Percentiles rank a stretch among this genome's conserved stretches.
These are phyloP conservation scores for Holothuria leucospilota DNA, from an alignment of 53 echinoderm and acorn worm genomes.

Conservation along the genomic window DNA sequence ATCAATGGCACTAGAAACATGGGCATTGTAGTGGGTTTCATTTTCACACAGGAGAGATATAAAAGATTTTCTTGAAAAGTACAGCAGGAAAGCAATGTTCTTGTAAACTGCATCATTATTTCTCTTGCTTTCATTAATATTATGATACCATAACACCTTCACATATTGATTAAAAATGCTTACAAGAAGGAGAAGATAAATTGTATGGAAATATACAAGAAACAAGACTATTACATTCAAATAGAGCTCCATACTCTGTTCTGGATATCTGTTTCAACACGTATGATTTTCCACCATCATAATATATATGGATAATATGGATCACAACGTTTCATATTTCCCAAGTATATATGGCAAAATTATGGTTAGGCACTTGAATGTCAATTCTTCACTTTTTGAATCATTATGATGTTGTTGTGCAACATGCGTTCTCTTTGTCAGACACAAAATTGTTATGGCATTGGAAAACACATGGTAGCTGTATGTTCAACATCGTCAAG, in stretches of 20 bases:
- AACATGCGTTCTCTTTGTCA: slow-evolving; percentile 10
- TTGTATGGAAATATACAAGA: neutral
- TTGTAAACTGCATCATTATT: neutral
- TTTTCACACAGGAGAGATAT: too few relatives aligned
- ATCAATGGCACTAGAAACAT: too few relatives aligned
- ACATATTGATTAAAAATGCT: neutral
- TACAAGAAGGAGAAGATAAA: neutral
- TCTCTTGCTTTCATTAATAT: slow-evolving; percentile 1
- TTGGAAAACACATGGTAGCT: neutral
- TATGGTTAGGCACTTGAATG: neutral
- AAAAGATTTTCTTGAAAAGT: neutral
- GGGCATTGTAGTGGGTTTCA: too few relatives aligned
- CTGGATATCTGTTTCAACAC: neutral
- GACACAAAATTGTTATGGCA: neutral
- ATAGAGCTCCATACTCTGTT: neutral
- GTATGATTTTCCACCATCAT: neutral
- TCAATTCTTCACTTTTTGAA: neutral
- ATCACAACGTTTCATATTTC: neutral
- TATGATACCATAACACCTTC: neutral
- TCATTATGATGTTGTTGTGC: neutral
- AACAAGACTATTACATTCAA: neutral
- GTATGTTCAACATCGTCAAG: neutral
- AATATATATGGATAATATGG: neutral
- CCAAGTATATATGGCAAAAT: slow-evolving; percentile 22
- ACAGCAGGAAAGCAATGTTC: slow-evolving; percentile 14